phyloP scores from a whole-genome alignment of 2,113 vertebrate genomes.

The Muntiacus muntjak region DNA sequence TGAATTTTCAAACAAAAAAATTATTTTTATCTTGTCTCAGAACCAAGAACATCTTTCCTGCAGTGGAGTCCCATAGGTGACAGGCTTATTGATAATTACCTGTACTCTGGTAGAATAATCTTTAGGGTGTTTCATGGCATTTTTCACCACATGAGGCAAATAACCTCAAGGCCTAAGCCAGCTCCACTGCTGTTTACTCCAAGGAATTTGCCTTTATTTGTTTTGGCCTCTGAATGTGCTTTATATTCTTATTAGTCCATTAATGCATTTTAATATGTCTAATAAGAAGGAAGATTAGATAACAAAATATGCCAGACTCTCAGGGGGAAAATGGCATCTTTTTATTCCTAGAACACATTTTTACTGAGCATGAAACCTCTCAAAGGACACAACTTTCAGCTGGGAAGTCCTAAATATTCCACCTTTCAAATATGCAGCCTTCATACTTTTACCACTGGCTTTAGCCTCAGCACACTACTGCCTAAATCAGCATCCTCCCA shows the following conservation, averaged over 20 bases:
- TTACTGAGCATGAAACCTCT: neutral
- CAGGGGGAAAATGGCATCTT: neutral
- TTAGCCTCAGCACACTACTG: neutral
- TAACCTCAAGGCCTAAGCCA: neutral
- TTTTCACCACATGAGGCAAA: neutral
- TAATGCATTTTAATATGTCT: neutral
- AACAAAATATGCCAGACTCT: neutral
- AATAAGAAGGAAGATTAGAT: neutral
- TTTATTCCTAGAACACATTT: neutral
- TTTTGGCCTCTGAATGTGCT: neutral
- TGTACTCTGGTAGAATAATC: neutral
- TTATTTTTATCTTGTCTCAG: neutral
- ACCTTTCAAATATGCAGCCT: neutral
- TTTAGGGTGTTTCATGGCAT: neutral
- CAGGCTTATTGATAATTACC: neutral
- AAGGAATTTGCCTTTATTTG: neutral
- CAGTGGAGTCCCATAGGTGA: neutral
- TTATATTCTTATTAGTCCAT: neutral
- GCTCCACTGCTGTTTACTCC: neutral
- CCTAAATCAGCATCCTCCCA: neutral
- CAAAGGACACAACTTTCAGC: neutral
- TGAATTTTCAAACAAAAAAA: neutral
- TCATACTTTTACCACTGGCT: neutral
- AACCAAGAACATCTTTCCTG: neutral
- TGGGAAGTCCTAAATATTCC: neutral